Conservation (phyloP, 1,140 invertebrate genomes). For the Zophobas atratus region DNA sequence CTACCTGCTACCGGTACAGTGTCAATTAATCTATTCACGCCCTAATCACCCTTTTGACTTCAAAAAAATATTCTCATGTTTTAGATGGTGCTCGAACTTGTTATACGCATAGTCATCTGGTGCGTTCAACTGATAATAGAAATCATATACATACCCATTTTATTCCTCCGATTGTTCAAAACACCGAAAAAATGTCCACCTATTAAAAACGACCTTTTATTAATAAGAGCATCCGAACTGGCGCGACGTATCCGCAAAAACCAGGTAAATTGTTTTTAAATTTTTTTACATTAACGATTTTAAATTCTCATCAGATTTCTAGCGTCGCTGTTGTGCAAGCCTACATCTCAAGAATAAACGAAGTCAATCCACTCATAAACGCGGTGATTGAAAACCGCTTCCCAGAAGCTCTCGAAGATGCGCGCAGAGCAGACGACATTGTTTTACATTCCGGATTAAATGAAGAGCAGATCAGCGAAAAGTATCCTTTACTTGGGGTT, state of each 20-base stretch:
- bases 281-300: slow-evolving; percentile 1
- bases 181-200: slow-evolving; percentile 40
- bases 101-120: neutral
- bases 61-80: neutral
- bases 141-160: neutral
- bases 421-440: slow-evolving; percentile 71
- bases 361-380: slow-evolving; percentile 82
- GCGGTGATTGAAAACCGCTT: slow-evolving; percentile 79
- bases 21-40: too few relatives aligned
- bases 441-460: slow-evolving; percentile 67
- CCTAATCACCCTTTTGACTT: too few relatives aligned
- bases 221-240: slow-evolving; percentile 45
- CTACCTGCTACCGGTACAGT: too few relatives aligned
- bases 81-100: neutral
- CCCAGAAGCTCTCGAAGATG: slow-evolving; percentile 73
- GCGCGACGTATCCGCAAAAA: slow-evolving; percentile 57
- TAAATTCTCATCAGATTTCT: slow-evolving; percentile 68
- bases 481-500: slow-evolving; percentile 82
- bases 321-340: slow-evolving; percentile 76
- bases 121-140: neutral
- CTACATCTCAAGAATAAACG: slow-evolving; percentile 79
- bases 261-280: slow-evolving; percentile 49
- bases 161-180: slow-evolving; percentile 15
- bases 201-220: slow-evolving; percentile 33
- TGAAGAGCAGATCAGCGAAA: slow-evolving; percentile 68